These are phyloP conservation scores for Lochmaea capreae DNA, from an alignment of 2,888 invertebrate genomes.

Conservation along the genomic window DNA sequence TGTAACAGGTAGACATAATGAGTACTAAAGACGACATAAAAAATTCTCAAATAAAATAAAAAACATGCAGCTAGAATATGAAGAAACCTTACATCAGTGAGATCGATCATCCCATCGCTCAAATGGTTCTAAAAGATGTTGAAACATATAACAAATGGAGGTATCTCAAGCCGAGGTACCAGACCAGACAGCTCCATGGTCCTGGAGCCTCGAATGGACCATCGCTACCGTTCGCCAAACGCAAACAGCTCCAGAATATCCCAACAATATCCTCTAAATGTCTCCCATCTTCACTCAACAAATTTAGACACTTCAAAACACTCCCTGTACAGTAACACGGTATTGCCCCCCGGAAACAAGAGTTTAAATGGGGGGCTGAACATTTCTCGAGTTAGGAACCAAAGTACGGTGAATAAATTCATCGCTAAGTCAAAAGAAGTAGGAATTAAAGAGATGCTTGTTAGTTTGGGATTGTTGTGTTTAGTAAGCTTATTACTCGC, in stretches of 20 bases:
- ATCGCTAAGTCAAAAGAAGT: constrained; percentile 67
- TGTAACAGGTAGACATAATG: constrained; percentile 32
- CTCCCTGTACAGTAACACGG: constrained; percentile 71
- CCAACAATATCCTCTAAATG: constrained; percentile 75
- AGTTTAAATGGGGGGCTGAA: constrained; percentile 70
- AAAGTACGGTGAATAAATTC: constrained; percentile 62
- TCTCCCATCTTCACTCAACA: constrained; percentile 73
- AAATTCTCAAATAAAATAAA: constrained; percentile 49
- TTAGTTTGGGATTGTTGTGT: constrained; percentile 86
- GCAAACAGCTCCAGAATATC: constrained; percentile 59
- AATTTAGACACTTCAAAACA: constrained; percentile 74
- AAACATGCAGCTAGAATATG: constrained; percentile 53
- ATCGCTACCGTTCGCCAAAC: constrained; percentile 60
- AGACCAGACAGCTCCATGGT: constrained; percentile 63
- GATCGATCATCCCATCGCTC: constrained; percentile 48
- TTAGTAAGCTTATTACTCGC: constrained; percentile 87
- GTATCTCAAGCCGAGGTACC: constrained; percentile 67
- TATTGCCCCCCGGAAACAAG: constrained; percentile 53
- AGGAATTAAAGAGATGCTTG: constrained; percentile 82
- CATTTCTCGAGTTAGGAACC: constrained; percentile 69
- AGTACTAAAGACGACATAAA: constrained; percentile 46
- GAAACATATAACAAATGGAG: constrained; percentile 75
- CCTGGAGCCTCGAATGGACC: constrained; percentile 60
- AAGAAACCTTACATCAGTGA: constrained; percentile 57
- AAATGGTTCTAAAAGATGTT: constrained; percentile 68